Percentiles rank a stretch among this genome's conserved stretches.
phyloP scores from a whole-genome alignment of 2,888 invertebrate genomes.

The Perdita meconis region DNA sequence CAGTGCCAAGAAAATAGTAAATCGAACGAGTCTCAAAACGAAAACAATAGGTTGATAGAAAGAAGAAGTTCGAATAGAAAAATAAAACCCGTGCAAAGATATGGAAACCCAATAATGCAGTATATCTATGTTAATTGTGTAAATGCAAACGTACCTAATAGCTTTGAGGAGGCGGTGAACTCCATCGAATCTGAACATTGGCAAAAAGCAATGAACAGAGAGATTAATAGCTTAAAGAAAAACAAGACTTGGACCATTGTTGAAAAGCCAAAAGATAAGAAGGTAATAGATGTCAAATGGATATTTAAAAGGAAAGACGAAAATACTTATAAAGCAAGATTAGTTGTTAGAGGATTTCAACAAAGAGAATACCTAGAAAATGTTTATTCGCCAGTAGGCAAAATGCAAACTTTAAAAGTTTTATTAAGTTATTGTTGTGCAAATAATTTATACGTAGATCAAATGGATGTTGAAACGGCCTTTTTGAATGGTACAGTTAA shows the following conservation, averaged over 20 bases:
- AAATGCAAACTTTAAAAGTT: no score
- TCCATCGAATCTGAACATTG: no score
- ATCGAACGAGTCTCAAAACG: background rate
- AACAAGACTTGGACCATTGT: background rate
- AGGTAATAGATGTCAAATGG: background rate
- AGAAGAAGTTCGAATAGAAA: conserved; percentile 13
- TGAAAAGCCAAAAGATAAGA: background rate
- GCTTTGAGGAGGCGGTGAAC: background rate
- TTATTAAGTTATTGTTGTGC: no score
- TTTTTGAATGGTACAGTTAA: no score
- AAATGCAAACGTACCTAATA: conserved; percentile 30
- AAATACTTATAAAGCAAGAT: no score
- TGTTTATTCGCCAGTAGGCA: no score
- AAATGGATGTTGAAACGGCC: no score
- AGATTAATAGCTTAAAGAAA: background rate
- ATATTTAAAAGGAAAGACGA: no score
- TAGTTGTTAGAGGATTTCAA: no score
- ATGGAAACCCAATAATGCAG: conserved; percentile 3
- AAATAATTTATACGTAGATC: no score
- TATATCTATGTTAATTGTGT: conserved; percentile 49
- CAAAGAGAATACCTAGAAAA: no score
- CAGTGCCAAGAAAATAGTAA: background rate
- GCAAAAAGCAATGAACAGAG: background rate
- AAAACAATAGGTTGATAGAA: background rate
- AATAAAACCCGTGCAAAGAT: conserved; percentile 18